Evolutionary conservation across 1,140 invertebrate species (phyloP).

Genomic region (Philopotamus ludificatus): DNA sequence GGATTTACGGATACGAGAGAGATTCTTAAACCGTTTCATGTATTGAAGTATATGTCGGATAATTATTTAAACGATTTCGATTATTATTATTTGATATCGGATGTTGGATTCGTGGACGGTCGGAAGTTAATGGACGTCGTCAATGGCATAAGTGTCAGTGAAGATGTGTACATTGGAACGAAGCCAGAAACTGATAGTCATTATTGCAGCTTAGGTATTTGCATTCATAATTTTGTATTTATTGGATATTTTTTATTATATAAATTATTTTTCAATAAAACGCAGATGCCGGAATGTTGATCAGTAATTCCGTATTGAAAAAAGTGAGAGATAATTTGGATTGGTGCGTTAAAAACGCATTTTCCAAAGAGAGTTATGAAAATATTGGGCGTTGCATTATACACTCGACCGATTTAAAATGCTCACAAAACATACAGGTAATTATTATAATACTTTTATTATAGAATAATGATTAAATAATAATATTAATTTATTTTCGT

Average conservation of each 20-base stretch:
- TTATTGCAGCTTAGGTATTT: constrained; percentile 66
- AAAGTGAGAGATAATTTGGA: constrained; percentile 70
- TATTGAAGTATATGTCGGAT: constrained; percentile 85
- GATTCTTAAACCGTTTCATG: constrained; percentile 75
- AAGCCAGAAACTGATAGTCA: constrained; percentile 53
- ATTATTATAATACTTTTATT: background rate
- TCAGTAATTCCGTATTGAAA: constrained; percentile 73
- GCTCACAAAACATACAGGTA: constrained; percentile 35
- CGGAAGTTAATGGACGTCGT: constrained; percentile 68
- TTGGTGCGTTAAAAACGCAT: constrained; percentile 77
- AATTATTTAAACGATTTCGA: constrained; percentile 87
- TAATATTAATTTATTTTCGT: constrained; percentile 42
- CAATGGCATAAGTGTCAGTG: constrained; percentile 75
- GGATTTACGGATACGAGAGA: constrained; percentile 76
- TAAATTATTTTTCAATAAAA: background rate
- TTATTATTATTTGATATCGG: constrained; percentile 84
- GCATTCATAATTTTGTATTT: background rate
- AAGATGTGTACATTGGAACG: constrained; percentile 77
- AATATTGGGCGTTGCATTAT: constrained; percentile 77
- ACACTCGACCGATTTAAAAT: constrained; percentile 60
- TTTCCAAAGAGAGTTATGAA: constrained; percentile 68
- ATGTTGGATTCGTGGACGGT: constrained; percentile 77
- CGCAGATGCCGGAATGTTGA: constrained; percentile 70
- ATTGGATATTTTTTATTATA: background rate
- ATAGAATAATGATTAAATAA: too few relatives aligned